Percentiles rank a stretch among this genome's conserved stretches.
These are phyloP conservation scores for Miltochrista miniata DNA, from an alignment of 2,888 invertebrate species.

Conservation along the genomic window DNA sequence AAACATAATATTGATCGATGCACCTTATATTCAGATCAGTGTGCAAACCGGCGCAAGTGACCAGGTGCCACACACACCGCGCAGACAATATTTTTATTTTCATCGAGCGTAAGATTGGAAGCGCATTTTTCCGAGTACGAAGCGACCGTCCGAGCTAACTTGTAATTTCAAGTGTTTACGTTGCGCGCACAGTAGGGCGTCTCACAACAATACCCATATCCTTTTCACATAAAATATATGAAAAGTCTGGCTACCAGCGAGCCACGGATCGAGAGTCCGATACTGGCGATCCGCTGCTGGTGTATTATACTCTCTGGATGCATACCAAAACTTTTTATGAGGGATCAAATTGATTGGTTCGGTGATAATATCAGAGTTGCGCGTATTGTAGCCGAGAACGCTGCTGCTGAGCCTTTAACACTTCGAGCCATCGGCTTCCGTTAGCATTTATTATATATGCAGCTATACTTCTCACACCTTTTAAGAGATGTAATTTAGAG, in stretches of 20 bases:
- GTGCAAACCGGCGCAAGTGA: constrained; percentile 10
- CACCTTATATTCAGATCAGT: constrained; percentile 14
- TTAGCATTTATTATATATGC: constrained; percentile 53
- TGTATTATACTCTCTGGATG: constrained; percentile 72
- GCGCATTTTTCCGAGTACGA: constrained; percentile 68
- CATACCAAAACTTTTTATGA: constrained; percentile 79
- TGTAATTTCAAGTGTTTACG: constrained; percentile 83
- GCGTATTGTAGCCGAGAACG: constrained; percentile 59
- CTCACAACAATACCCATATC: constrained; percentile 81
- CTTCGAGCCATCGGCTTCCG: constrained; percentile 47
- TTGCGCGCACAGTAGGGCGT: constrained; percentile 72
- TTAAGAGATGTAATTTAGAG: constrained; percentile 62
- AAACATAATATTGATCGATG: constrained; percentile 10
- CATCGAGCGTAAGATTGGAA: constrained; percentile 79
- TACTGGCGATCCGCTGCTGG: constrained; percentile 73
- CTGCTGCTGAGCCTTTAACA: constrained; percentile 41
- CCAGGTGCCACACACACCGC: constrained; percentile 45
- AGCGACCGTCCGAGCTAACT: constrained; percentile 62
- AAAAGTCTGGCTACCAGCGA: constrained; percentile 76
- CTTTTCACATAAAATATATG: constrained; percentile 84
- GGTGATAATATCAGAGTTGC: constrained; percentile 75
- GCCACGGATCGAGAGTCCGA: constrained; percentile 73
- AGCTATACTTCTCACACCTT: constrained; percentile 69
- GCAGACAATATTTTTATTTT: constrained; percentile 67
- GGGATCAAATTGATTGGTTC: constrained; percentile 83